A percentile compares a stretch with the other conserved stretches of the same genome.
phyloP scores from a whole-genome alignment of 2,797 vertebrate genomes.

The Rhynchotus rufescens region DNA sequence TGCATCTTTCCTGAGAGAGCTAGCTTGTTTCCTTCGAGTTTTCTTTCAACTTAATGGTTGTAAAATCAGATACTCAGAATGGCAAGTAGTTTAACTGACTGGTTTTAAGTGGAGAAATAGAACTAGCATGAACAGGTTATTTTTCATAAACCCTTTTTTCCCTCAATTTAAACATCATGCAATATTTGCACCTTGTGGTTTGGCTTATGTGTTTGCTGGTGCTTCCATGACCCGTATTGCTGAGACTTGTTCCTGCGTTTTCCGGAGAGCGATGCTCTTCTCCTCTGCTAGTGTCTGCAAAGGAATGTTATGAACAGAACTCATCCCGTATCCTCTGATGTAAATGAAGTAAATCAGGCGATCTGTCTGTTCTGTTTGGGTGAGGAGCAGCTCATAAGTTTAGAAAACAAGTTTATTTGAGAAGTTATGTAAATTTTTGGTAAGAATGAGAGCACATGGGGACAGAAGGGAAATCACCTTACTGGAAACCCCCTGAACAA shows the following conservation, averaged over 20 bases:
- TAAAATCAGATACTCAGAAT: neutral
- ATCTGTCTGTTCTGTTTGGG: neutral
- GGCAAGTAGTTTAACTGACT: neutral
- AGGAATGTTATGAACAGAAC: neutral
- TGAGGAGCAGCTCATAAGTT: neutral
- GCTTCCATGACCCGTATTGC: neutral
- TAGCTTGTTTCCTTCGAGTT: neutral
- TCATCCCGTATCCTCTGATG: neutral
- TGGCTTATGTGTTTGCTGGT: neutral
- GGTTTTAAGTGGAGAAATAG: neutral
- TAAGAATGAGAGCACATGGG: slow-evolving; percentile 76
- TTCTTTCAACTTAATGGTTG: neutral
- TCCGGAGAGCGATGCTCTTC: neutral
- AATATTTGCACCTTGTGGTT: fast-evolving
- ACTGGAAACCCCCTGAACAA: slow-evolving; percentile 78
- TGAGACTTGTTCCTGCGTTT: neutral
- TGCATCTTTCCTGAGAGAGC: neutral
- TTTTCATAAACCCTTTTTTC: neutral
- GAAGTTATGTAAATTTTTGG: slow-evolving; percentile 79
- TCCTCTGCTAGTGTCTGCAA: neutral
- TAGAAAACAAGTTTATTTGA: slow-evolving; percentile 74
- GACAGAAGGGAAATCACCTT: slow-evolving; percentile 80
- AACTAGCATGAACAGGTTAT: neutral
- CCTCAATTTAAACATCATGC: neutral
- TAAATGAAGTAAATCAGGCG: slow-evolving; percentile 1